A percentile compares a stretch with the other conserved stretches of the same genome.
Conservation (phyloP, 2,797 vertebrate genomes). For the Diplodus puntazzo region DNA sequence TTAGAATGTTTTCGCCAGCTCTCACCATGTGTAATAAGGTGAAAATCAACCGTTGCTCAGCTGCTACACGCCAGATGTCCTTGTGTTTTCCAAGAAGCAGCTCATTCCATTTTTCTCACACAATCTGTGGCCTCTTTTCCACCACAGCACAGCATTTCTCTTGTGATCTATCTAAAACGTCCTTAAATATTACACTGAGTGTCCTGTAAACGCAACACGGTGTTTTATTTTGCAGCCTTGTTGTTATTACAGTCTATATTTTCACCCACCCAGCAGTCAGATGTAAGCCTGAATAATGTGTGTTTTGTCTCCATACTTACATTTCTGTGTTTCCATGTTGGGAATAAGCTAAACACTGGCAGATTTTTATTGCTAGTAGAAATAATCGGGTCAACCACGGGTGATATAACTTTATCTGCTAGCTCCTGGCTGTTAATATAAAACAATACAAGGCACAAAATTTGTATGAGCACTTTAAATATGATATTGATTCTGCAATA, state of each 20-base stretch:
- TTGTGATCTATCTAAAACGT: conserved; percentile 38
- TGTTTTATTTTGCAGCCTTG: conserved; percentile 4
- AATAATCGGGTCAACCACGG: conserved; percentile 43
- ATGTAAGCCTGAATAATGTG: conserved; percentile 15
- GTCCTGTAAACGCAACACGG: conserved; percentile 10
- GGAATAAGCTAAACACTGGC: conserved; percentile 38
- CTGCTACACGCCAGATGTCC: conserved; percentile 68
- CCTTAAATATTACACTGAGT: conserved; percentile 7
- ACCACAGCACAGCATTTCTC: conserved; percentile 23
- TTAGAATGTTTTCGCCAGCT: not conserved
- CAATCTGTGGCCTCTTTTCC: conserved; percentile 22
- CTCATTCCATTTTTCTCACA: conserved; percentile 15
- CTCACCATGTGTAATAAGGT: conserved; percentile 57
- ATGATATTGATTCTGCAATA: conserved; percentile 77
- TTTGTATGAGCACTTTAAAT: conserved; percentile 74
- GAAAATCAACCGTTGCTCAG: conserved; percentile 59
- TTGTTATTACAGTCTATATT: conserved; percentile 29
- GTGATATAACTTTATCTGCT: conserved; percentile 58
- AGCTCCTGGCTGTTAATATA: conserved; percentile 60
- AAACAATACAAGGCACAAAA: conserved; percentile 63
- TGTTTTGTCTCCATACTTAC: conserved; percentile 31
- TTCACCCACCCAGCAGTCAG: not conserved
- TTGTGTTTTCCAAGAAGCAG: conserved; percentile 50
- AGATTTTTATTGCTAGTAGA: conserved; percentile 39
- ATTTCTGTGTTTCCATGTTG: conserved; percentile 34